Evolutionary conservation across 2,888 invertebrate species (phyloP), one percentile per base, ranked within the genome.

Genomic region (Folsomia manolachei): DNA sequence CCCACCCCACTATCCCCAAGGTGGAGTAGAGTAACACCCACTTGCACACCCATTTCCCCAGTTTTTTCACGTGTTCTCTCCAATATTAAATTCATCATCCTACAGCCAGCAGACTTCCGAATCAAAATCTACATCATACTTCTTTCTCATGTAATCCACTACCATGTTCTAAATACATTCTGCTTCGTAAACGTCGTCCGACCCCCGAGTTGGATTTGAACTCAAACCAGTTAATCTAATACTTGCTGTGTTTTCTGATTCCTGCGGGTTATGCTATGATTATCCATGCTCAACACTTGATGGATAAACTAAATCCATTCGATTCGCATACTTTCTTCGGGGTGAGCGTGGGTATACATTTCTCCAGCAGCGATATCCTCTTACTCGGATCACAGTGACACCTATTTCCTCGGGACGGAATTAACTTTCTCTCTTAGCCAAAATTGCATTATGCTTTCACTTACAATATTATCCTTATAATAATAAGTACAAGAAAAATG

Each of bases 1-100:
- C 78, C 79, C 75, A 72, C 79, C 80, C 78, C 72, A 75, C 80
- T 77, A 79, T 80, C 80, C 78, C 76, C 78, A 78, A 78, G 56
- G 56, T 14, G 56, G 56, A 21, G 56, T 19, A 18, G 19, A 56
- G 51, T 18, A 9, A 9, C 78, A 76, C 80, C 80, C 80, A 79
- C 79, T 77, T 71, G 63, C 68, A 75, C 79, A 74, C 80, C 80
- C 80, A 80, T 76, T 80, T 78, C 78, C 80, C 78, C 75, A 71
- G 75, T 76, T 77, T 75, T 75, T 73, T 77, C 63, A 72, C 65
- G 69, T 67, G 70, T n/a, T n/a, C 64, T 63, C 71, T 75, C 71
- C 77, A 71, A 77, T 77, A 77, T 77, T 75, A 75, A 77, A 77
- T 77, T 75, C 77, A 77, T 77, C 77, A 77, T 77, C 23, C 67